Evolutionary conservation across 2,888 invertebrate species (phyloP), one percentile per base, ranked within the genome.

Genomic region (Pemphredon lugubris): DNA sequence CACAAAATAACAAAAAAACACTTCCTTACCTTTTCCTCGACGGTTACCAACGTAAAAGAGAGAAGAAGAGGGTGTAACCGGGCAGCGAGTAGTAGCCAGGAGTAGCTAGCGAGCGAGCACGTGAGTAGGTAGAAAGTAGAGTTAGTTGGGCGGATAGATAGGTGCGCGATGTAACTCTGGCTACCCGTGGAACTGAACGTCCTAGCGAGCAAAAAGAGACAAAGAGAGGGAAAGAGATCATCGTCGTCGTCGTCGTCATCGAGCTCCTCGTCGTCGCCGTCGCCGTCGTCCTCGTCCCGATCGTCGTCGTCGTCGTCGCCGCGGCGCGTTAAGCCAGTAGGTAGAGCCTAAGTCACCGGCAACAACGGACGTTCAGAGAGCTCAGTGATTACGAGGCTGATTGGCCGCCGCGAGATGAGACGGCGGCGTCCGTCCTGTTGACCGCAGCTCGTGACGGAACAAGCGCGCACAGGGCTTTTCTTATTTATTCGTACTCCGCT

Each of bases 361-460:
- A 72, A 78, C 79, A 82, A 83, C 83, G 83, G 82, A 79, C 82
- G 83, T 83, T 84, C 84, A 83, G 83, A 74, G 83, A 84, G 83
- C 88, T 87, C 88, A 87, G 89, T 89, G 88, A 89, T 89, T 89
- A 89, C 88, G 88, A 86, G 87, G 83, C 89, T 89, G 89, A 89
- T 89, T 89, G 89, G 89, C 89, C 88, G 89, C 87, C 86, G 83
- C 84, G 87, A 88, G 88, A 89, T 89, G 89, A 89, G 88, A 89
- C 89, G 89, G 89, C 89, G 89, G 89, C 88, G 84, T 87, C 85
- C 84, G 84, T 84, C 79, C 81, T 78, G 83, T 79, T 83, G 86
- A 87, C 86, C 87, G 85, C 86, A 87, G 87, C 86, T 86, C 86
- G 86, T 86, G 86, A 86, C 86, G 85, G 83, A 83, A 84, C 83